Evolutionary conservation across 2,797 vertebrate genomes (phyloP).

Genomic region (Falco cherrug): DNA sequence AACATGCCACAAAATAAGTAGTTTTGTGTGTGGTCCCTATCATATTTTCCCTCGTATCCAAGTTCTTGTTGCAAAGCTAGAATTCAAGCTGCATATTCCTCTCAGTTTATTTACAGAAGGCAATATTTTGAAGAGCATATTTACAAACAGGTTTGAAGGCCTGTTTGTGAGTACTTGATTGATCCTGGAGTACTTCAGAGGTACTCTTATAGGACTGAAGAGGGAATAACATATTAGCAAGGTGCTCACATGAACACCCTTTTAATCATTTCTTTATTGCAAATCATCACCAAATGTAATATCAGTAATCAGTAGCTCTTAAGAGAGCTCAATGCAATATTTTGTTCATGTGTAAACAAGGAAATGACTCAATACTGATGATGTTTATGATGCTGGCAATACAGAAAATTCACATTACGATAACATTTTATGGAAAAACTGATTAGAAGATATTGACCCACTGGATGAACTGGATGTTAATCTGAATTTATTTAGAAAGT

Average conservation of each 20-base stretch:
- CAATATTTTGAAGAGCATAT: background rate
- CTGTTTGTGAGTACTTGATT: slow-evolving; percentile 14
- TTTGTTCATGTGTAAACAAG: slow-evolving; percentile 1
- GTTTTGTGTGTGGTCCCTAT: background rate
- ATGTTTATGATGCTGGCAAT: background rate
- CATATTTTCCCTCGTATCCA: background rate
- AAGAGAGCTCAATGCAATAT: background rate
- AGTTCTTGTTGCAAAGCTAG: background rate
- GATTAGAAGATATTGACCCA: background rate
- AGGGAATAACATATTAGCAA: background rate
- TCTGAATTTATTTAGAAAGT: background rate
- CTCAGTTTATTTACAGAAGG: background rate
- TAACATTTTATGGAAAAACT: background rate
- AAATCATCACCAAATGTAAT: background rate
- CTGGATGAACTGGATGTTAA: background rate
- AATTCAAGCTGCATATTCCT: background rate
- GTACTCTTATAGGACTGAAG: background rate
- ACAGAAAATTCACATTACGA: background rate
- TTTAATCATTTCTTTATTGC: background rate
- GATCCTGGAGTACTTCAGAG: background rate
- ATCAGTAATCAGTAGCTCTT: background rate
- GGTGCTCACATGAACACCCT: background rate
- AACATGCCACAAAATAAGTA: background rate
- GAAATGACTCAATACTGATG: background rate
- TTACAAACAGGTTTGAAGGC: background rate